Percentiles rank a stretch among this genome's conserved stretches.
Evolutionary conservation across 2,797 vertebrate genomes (phyloP).

Genomic region (Sandelia bainsii): DNA sequence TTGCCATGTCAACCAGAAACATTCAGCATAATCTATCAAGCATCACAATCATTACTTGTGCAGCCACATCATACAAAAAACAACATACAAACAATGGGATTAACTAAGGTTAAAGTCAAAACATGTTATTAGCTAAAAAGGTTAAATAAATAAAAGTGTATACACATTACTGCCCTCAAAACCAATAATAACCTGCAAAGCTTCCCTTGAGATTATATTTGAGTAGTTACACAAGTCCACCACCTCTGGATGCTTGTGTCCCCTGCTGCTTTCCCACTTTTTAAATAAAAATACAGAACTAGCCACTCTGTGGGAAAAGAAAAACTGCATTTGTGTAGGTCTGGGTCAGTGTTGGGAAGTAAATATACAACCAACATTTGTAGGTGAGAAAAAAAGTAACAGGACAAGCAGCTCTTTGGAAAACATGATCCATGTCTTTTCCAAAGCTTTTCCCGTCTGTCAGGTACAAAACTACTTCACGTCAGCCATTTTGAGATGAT

Average conservation of each 20-base stretch:
- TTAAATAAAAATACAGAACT: conserved; percentile 35
- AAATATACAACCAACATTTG: conserved; percentile 52
- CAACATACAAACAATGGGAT: conserved; percentile 64
- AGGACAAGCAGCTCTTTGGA: conserved; percentile 58
- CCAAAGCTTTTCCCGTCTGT: conserved; percentile 40
- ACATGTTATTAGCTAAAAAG: conserved; percentile 71
- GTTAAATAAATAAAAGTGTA: conserved; percentile 85
- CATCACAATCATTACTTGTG: conserved; percentile 63
- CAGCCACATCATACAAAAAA: conserved; percentile 67
- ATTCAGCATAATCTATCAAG: conserved; percentile 62
- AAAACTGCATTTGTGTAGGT: conserved; percentile 43
- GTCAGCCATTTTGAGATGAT: conserved; percentile 60
- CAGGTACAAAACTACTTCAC: conserved; percentile 43
- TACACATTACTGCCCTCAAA: conserved; percentile 62
- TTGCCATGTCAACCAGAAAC: conserved; percentile 50
- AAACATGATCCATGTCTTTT: conserved; percentile 58
- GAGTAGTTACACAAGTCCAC: conserved; percentile 30
- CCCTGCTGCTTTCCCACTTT: conserved; percentile 34
- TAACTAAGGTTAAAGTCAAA: conserved; percentile 52
- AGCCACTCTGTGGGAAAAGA: conserved; percentile 19
- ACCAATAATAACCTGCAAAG: conserved; percentile 45
- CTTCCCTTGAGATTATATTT: conserved; percentile 33
- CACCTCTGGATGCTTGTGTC: conserved; percentile 29
- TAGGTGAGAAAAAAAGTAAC: conserved; percentile 32
- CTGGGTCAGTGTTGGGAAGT: conserved; percentile 39